Evolutionary conservation across 1,140 invertebrate species (phyloP).

Genomic region (Drosophila kohkoa): DNA sequence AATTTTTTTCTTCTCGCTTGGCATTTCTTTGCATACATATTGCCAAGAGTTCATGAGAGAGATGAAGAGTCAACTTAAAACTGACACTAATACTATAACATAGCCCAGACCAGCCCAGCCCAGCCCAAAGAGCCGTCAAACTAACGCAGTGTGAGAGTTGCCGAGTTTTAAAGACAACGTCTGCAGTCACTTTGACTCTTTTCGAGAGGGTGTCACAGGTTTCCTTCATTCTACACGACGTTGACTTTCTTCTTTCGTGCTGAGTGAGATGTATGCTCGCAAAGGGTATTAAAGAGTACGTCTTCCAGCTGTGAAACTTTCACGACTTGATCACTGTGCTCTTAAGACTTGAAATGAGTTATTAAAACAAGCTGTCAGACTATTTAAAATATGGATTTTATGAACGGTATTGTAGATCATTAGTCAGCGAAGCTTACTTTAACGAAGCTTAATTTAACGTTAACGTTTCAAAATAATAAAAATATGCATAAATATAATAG

Average conservation of each 20-base stretch:
- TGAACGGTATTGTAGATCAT: no score
- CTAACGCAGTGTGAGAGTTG: slow-evolving; percentile 38
- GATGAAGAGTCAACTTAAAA: slow-evolving; percentile 65
- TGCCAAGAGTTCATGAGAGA: slow-evolving; percentile 63
- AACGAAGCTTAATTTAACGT: no score
- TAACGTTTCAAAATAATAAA: no score
- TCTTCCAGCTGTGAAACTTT: no score
- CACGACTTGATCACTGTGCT: no score
- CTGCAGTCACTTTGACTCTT: slow-evolving; percentile 8
- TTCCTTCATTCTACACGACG: neutral
- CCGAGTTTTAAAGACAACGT: slow-evolving; percentile 30
- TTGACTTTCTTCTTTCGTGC: neutral
- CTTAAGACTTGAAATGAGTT: no score
- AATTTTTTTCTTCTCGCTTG: slow-evolving; percentile 30
- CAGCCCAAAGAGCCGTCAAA: slow-evolving; percentile 62
- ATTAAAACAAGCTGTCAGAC: no score
- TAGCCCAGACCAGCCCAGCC: neutral
- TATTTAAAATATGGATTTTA: no score
- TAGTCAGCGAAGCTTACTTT: no score
- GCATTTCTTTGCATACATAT: slow-evolving; percentile 53
- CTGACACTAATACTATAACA: slow-evolving; percentile 71
- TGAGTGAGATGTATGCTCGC: neutral
- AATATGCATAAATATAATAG: no score
- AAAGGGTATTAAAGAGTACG: neutral
- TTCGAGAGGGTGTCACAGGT: slow-evolving; percentile 6